Evolutionary conservation across 2,113 vertebrate species (phyloP).

Genomic region (Passer domesticus): DNA sequence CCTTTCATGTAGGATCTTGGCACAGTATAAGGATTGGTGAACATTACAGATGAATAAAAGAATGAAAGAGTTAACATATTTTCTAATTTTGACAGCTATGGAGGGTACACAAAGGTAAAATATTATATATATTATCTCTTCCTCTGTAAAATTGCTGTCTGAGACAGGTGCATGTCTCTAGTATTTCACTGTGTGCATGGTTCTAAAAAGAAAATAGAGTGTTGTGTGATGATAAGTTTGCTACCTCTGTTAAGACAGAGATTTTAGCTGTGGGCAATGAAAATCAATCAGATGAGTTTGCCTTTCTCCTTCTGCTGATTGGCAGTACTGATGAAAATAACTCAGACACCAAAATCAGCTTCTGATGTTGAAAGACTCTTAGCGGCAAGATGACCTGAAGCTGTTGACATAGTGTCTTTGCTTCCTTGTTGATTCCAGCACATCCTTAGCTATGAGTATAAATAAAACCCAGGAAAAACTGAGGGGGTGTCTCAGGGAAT

Average conservation of each 20-base stretch:
- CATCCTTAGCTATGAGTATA: background rate
- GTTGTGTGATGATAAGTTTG: slow-evolving; percentile 16
- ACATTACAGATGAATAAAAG: background rate
- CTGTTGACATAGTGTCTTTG: background rate
- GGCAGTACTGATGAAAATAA: slow-evolving; percentile 30
- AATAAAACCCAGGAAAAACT: background rate
- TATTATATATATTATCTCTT: background rate
- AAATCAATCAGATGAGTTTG: slow-evolving; percentile 61
- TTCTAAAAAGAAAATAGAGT: slow-evolving; percentile 19
- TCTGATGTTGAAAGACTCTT: background rate
- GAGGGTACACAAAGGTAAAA: background rate
- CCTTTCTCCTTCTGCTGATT: slow-evolving; percentile 32
- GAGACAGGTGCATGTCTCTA: background rate
- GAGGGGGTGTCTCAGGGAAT: background rate
- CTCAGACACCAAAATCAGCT: background rate
- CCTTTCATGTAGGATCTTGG: background rate
- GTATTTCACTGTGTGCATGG: background rate
- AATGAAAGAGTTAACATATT: slow-evolving; percentile 4
- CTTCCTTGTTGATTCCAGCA: slow-evolving; percentile 10
- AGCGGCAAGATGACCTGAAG: background rate
- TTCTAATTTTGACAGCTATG: background rate
- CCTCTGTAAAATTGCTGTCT: background rate
- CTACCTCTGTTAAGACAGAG: slow-evolving; percentile 8
- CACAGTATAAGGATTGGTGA: background rate
- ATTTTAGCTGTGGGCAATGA: slow-evolving; percentile 57